Conservation (phyloP, 1,140 invertebrate species). For the Macrobrachium nipponense region DNA sequence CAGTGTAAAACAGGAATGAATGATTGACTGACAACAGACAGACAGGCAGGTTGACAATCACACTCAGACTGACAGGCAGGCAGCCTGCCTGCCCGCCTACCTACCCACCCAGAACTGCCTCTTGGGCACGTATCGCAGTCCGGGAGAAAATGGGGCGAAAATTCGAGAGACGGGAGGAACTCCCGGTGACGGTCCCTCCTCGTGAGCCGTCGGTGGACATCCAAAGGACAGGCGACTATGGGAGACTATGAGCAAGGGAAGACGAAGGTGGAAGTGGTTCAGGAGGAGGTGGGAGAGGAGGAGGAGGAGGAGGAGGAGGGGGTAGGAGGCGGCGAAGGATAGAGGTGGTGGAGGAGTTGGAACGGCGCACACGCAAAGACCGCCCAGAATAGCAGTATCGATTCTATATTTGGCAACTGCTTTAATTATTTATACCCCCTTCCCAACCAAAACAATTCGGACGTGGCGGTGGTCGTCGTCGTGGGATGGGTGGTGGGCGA, state of each 20-base stretch:
- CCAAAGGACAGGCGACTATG: background rate
- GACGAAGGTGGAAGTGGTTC: too few relatives aligned
- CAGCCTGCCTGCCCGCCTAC: too few relatives aligned
- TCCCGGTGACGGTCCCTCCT: too few relatives aligned
- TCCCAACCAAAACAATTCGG: slow-evolving; percentile 35
- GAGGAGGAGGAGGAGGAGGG: background rate
- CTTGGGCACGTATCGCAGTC: too few relatives aligned
- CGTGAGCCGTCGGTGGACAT: too few relatives aligned
- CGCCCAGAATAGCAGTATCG: slow-evolving; percentile 37
- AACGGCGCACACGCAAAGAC: slow-evolving; percentile 2
- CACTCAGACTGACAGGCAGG: too few relatives aligned
- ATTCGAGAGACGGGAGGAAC: too few relatives aligned
- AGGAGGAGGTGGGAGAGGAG: background rate
- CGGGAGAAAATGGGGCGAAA: too few relatives aligned
- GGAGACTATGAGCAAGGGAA: background rate
- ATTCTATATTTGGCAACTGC: slow-evolving; percentile 42
- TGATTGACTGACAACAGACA: too few relatives aligned
- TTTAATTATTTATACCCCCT: slow-evolving; percentile 39
- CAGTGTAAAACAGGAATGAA: too few relatives aligned
- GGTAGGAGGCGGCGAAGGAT: background rate
- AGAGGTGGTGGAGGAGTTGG: background rate
- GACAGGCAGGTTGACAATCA: too few relatives aligned
- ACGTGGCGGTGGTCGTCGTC: background rate
- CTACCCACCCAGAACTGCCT: too few relatives aligned
- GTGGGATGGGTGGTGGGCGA: background rate